Evolutionary conservation across 2,888 invertebrate species (phyloP), one percentile per base, ranked within the genome.

Genomic region (Pycnomerus fuliginosus): DNA sequence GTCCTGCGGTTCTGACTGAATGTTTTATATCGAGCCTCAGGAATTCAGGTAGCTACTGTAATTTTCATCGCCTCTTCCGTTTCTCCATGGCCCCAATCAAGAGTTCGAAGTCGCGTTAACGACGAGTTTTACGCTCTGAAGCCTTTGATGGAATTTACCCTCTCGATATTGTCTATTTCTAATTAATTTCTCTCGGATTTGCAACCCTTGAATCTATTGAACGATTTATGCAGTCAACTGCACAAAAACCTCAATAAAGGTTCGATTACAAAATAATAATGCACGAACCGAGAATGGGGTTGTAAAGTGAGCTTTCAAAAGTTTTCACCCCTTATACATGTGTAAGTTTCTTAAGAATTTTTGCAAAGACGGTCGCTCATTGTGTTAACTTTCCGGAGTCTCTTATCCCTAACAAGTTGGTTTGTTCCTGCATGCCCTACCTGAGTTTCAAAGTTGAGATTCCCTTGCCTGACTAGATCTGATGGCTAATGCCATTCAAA

Each of bases 401-500:
- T 23, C 24, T 39, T 39, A 39, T 31, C 39, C 39, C 24, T 30
- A 31, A 31, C 39, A 39, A 39, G 24, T 31, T 8, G 24, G 8
- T 29, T 24, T 39, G 16, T 30, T 31, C 25, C 39, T 32, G 4
- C 27, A 14, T 24, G 39, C 28, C 17, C 28, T 40, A 32, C 40
- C 33, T 27, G 40, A 15, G 25, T 16, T 7, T 14, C 11, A 32
- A 40, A 33, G 33, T 28, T 33, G 25, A 3, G 17, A 27, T 27
- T 39, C 29, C 35, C 24, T 22, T 28, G 30, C 34, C 24, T 36
- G 35, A 28, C 34, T 42, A 34, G 22, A 41, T 41, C 41, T 28
- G 34, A 41, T 34, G 34, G 42, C 30, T 42, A 36, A 36, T 31
- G 36, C 31, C 36, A 43, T 36, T 43, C 35, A 43, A 43, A 43